These are phyloP conservation scores for Tenthredo scrophulariae DNA, from an alignment of 2,888 invertebrate species.

Conservation along the genomic window DNA sequence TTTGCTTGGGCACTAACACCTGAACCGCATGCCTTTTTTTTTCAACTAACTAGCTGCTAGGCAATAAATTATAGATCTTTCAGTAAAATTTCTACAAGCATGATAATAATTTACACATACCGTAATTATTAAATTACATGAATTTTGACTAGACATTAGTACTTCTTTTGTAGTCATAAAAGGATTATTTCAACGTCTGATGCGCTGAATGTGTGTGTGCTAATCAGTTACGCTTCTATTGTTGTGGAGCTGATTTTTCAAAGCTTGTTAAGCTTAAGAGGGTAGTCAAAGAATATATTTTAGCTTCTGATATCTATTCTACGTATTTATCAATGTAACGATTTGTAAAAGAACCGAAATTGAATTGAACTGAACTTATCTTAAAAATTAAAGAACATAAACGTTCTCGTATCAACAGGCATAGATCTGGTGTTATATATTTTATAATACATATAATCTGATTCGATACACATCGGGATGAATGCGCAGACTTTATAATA, in stretches of 20 bases:
- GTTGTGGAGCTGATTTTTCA: neutral
- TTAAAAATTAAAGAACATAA: neutral
- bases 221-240: neutral
- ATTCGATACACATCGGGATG: neutral
- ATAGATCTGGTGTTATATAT: neutral
- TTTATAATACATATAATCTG: neutral
- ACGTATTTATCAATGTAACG: neutral
- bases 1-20: neutral
- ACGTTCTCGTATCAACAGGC: neutral
- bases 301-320: neutral
- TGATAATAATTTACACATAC: neutral
- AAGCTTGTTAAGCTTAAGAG: neutral
- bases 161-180: neutral
- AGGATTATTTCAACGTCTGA: neutral
- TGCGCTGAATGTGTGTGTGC: neutral
- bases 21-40: neutral
- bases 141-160: neutral
- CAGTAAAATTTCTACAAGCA: neutral
- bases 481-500: neutral
- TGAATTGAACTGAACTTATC: neutral
- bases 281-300: neutral
- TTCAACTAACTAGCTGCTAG: neutral
- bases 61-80: neutral
- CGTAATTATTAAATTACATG: neutral
- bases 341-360: neutral